Conservation (phyloP, 2,888 invertebrate genomes). For the Diachrysia chrysitis region DNA sequence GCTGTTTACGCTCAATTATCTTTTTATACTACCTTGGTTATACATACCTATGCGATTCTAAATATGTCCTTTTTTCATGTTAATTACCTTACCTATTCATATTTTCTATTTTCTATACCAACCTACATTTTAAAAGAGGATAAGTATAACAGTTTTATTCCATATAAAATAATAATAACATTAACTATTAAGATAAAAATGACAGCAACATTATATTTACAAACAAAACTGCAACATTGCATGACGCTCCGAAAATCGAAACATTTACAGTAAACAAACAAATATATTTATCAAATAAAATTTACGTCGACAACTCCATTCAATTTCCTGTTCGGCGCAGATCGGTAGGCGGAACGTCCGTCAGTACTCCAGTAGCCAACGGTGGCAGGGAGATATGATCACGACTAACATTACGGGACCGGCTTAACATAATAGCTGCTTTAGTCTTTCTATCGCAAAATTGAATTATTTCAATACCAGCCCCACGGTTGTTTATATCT, state of each 20-base stretch:
- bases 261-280: slow-evolving; percentile 34
- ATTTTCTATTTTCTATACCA: neutral
- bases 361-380: slow-evolving; percentile 77
- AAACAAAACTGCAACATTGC: slow-evolving; percentile 22
- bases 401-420: slow-evolving; percentile 63
- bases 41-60: neutral
- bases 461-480: slow-evolving; percentile 62
- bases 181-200: neutral
- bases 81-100: neutral
- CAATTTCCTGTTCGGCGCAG: slow-evolving; percentile 54
- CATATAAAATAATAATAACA: neutral
- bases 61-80: no score
- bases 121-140: neutral
- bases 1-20: neutral
- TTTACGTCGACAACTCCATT: slow-evolving; percentile 50
- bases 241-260: slow-evolving; percentile 17
- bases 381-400: slow-evolving; percentile 75
- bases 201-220: neutral
- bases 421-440: slow-evolving; percentile 61
- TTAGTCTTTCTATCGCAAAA: slow-evolving; percentile 52
- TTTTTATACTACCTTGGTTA: neutral
- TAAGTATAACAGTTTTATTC: neutral
- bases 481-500: slow-evolving; percentile 37
- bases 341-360: slow-evolving; percentile 67
- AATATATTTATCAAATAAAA: slow-evolving; percentile 53